Evolutionary conservation across 1,140 invertebrate genomes (phyloP).

Genomic region (Oppia nitens): DNA sequence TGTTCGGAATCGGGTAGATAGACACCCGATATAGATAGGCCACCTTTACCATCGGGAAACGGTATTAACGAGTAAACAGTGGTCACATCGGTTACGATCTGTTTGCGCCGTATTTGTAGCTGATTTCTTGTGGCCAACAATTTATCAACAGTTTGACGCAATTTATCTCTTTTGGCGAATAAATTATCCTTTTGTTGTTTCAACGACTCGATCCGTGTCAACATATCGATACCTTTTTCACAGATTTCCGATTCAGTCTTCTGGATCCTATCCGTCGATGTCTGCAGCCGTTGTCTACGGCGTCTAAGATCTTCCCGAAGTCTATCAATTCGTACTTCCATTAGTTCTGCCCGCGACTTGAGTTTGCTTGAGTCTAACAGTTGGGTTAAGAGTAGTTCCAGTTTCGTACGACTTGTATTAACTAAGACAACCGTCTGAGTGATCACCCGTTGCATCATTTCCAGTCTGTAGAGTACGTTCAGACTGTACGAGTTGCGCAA

Average conservation of each 20-base stretch:
- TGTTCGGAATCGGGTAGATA: slow-evolving; percentile 54
- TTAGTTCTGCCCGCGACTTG: not conserved
- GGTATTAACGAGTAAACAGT: slow-evolving; percentile 22
- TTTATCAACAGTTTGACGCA: not conserved
- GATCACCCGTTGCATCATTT: slow-evolving; percentile 39
- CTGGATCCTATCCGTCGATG: slow-evolving; percentile 19
- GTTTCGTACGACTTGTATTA: slow-evolving; percentile 34
- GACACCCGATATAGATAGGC: slow-evolving; percentile 46
- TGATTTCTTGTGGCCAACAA: not conserved
- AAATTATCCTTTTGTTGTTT: slow-evolving; percentile 36
- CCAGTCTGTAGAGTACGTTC: slow-evolving; percentile 31
- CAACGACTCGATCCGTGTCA: slow-evolving; percentile 38
- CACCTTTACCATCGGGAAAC: slow-evolving; percentile 33
- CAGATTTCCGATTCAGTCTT: slow-evolving; percentile 33
- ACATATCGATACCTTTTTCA: slow-evolving; percentile 37
- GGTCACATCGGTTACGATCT: slow-evolving; percentile 10
- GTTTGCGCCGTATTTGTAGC: slow-evolving; percentile 1
- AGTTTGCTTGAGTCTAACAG: slow-evolving; percentile 25
- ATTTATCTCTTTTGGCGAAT: not conserved
- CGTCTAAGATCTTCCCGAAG: slow-evolving; percentile 23
- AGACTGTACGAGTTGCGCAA: slow-evolving; percentile 15
- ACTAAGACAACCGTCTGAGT: slow-evolving; percentile 38
- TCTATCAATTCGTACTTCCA: slow-evolving; percentile 24
- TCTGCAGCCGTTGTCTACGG: slow-evolving; percentile 3
- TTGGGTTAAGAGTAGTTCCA: slow-evolving; percentile 26